Conservation (phyloP, 2,797 vertebrate genomes). For the Todus mexicanus region DNA sequence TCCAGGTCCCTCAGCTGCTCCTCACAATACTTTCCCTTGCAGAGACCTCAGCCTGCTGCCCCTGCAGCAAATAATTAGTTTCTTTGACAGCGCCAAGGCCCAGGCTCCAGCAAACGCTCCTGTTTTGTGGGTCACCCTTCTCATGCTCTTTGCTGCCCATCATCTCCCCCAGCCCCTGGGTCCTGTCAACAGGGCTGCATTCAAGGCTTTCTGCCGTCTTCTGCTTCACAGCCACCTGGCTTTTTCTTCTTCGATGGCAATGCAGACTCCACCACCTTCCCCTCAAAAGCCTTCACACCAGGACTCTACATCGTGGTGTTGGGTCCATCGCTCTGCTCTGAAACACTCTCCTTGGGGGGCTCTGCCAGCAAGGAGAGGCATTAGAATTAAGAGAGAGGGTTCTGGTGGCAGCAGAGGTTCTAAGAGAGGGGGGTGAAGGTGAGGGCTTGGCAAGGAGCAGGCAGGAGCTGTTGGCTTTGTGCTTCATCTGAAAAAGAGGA, state of each 20-base stretch:
- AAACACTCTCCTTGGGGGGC: background rate
- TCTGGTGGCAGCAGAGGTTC: background rate
- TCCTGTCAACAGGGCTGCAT: background rate
- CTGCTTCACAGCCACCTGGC: background rate
- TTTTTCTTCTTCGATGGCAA: background rate
- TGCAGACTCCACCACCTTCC: background rate
- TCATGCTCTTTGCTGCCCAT: background rate
- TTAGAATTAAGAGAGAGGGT: background rate
- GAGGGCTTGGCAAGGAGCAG: background rate
- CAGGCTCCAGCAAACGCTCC: background rate
- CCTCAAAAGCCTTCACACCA: fast-evolving
- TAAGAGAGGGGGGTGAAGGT: background rate
- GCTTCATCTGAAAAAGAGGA: background rate
- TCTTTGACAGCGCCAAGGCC: background rate
- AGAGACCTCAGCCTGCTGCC: background rate
- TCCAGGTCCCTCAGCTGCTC: background rate
- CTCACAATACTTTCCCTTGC: background rate
- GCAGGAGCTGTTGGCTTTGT: background rate
- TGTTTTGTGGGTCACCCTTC: background rate
- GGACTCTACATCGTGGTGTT: fast-evolving
- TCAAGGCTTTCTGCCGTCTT: background rate
- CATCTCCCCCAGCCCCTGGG: background rate
- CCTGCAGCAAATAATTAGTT: background rate
- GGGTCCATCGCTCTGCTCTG: background rate
- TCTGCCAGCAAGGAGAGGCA: background rate